These are phyloP conservation scores for Ploceus nigricollis DNA, from an alignment of 2,113 vertebrate species.

Conservation along the genomic window DNA sequence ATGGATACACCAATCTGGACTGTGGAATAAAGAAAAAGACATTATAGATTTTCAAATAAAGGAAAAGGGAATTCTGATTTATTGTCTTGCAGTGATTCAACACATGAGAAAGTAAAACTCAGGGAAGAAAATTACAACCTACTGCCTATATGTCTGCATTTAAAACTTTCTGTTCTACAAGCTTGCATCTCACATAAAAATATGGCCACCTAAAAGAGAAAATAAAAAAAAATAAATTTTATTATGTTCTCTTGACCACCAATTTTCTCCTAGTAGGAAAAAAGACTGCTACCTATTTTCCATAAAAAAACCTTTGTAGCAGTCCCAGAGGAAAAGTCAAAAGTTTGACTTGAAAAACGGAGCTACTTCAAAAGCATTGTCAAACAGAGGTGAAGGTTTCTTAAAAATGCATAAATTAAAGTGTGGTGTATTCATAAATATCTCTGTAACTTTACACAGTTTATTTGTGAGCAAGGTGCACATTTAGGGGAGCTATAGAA, in stretches of 20 bases:
- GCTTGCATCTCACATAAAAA: background rate
- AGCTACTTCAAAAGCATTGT: conserved; percentile 80
- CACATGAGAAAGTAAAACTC: background rate
- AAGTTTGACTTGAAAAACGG: conserved; percentile 77
- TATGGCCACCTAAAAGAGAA: background rate
- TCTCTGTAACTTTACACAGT: background rate
- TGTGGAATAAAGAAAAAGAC: background rate
- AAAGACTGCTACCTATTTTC: conserved; percentile 47
- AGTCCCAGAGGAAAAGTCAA: conserved; percentile 71
- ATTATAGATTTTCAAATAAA: background rate
- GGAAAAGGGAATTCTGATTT: background rate
- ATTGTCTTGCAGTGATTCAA: background rate
- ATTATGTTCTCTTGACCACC: conserved; percentile 24
- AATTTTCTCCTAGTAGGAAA: conserved; percentile 10
- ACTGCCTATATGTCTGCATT: background rate
- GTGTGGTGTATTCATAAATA: conserved; percentile 25
- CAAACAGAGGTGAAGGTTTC: conserved; percentile 64
- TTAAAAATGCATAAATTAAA: conserved; percentile 65
- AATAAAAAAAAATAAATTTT: background rate
- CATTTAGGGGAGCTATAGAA: background rate
- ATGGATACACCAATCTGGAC: background rate
- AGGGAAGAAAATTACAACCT: background rate
- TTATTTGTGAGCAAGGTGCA: background rate
- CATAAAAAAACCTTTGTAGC: conserved; percentile 71
- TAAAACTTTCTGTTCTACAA: background rate